Evolutionary conservation across 2,888 invertebrate genomes (phyloP).

Genomic region (Diarsia rubi): DNA sequence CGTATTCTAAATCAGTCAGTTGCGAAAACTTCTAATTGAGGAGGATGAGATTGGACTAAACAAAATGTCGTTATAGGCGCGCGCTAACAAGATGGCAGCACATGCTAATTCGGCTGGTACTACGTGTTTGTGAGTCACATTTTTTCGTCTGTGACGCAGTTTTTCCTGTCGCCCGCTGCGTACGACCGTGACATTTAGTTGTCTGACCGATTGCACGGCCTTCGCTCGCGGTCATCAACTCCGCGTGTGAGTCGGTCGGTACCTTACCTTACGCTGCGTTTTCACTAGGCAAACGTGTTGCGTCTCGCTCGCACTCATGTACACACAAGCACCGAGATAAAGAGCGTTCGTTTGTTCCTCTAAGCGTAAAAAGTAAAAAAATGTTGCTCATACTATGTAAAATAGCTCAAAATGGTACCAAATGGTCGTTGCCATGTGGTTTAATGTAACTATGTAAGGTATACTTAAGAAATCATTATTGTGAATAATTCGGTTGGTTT

Average conservation of each 20-base stretch:
- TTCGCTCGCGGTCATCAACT: constrained; percentile 89
- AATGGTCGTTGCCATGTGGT: constrained; percentile 70
- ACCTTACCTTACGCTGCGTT: constrained; percentile 80
- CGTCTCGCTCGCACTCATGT: constrained; percentile 73
- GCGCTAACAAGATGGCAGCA: constrained; percentile 71
- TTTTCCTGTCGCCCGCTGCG: constrained; percentile 83
- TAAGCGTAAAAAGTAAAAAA: constrained; percentile 68
- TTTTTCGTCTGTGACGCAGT: constrained; percentile 87
- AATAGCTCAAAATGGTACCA: constrained; percentile 65
- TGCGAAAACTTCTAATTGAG: constrained; percentile 70
- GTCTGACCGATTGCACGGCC: constrained; percentile 90
- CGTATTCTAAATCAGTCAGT: constrained; percentile 70
- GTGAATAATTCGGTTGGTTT: constrained; percentile 60
- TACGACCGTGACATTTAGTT: constrained; percentile 89
- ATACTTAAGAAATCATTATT: constrained; percentile 71
- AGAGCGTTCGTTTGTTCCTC: constrained; percentile 70
- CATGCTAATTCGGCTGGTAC: constrained; percentile 64
- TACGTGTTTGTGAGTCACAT: constrained; percentile 81
- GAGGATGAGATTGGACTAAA: constrained; percentile 36
- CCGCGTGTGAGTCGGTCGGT: constrained; percentile 81
- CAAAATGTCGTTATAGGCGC: constrained; percentile 42
- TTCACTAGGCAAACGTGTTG: constrained; percentile 74
- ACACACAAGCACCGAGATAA: constrained; percentile 71
- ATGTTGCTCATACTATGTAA: constrained; percentile 67
- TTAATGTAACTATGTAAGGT: constrained; percentile 63